A percentile compares a stretch with the other conserved stretches of the same genome.
phyloP scores from a whole-genome alignment of 1,140 invertebrate species.

The Psix sp. region DNA sequence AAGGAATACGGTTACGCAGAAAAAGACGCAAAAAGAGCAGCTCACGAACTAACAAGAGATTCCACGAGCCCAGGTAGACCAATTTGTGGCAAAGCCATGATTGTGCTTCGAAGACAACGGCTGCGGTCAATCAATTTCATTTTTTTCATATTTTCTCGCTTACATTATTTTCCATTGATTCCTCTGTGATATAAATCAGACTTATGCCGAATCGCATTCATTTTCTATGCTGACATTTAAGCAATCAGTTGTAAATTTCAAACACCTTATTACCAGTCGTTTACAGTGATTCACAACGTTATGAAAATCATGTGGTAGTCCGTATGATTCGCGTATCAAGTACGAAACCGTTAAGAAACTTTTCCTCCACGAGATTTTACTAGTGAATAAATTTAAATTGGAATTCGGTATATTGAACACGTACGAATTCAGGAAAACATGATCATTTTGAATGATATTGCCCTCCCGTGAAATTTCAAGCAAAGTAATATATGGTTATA shows the following conservation, averaged over 20 bases:
- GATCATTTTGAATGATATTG: too few species aligned
- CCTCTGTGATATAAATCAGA: conserved; percentile 53
- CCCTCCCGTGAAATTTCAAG: too few species aligned
- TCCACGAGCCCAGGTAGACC: conserved; percentile 40
- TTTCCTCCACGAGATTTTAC: too few species aligned
- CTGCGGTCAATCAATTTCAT: conserved; percentile 44
- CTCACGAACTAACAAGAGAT: conserved; percentile 50
- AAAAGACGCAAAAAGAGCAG: conserved; percentile 47
- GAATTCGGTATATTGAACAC: too few species aligned
- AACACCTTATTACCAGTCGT: conserved; percentile 41
- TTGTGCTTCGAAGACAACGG: conserved; percentile 32
- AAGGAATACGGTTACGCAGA: conserved; percentile 23
- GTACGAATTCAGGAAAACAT: too few species aligned
- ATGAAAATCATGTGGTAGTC: too few species aligned
- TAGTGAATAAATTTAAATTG: too few species aligned
- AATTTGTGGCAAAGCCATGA: conserved; percentile 56
- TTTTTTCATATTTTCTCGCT: conserved; percentile 36
- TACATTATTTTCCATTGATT: conserved; percentile 39
- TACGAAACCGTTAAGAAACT: too few species aligned
- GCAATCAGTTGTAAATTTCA: conserved; percentile 44
- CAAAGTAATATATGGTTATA: too few species aligned
- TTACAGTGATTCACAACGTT: conserved; percentile 28
- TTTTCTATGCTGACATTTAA: conserved; percentile 10
- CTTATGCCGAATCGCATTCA: conserved; percentile 30
- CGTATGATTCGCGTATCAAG: too few species aligned